Conservation (phyloP, 2,113 vertebrate genomes). For the Alectura lathami region DNA sequence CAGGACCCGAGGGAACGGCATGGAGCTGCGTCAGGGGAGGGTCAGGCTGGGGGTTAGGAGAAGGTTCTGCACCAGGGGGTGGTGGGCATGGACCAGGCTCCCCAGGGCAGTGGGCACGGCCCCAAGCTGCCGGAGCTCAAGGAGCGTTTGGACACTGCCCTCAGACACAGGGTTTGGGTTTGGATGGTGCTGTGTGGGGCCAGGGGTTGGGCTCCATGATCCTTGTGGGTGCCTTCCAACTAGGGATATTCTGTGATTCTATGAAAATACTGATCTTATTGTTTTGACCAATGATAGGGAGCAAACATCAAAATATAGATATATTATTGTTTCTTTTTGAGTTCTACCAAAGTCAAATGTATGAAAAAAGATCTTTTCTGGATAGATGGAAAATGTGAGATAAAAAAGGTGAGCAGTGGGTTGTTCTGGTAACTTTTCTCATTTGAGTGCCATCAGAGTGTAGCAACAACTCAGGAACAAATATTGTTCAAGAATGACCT, state of each 20-base stretch:
- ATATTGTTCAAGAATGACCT: not conserved
- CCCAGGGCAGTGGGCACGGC: not conserved
- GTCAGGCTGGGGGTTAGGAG: too few species aligned
- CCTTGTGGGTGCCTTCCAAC: not conserved
- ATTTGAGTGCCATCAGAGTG: not conserved
- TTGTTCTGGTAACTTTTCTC: not conserved
- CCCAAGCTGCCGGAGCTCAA: not conserved
- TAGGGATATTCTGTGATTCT: not conserved
- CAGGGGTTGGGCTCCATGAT: not conserved
- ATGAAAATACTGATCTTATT: not conserved
- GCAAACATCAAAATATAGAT: not conserved
- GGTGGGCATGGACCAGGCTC: too few species aligned
- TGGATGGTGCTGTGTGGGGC: not conserved
- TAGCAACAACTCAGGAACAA: not conserved
- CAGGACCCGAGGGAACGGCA: too few species aligned
- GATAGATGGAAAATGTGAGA: not conserved
- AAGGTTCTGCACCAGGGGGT: too few species aligned
- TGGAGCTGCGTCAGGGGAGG: too few species aligned
- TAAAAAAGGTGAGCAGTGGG: not conserved
- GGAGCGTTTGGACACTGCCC: not conserved
- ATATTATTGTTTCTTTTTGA: not conserved
- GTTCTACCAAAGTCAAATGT: not conserved
- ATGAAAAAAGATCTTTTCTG: not conserved
- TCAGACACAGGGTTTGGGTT: not conserved
- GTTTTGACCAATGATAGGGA: not conserved